A percentile compares a stretch with the other conserved stretches of the same genome.
Evolutionary conservation across 2,113 vertebrate genomes (phyloP).

Genomic region (Hoplias malabaricus): DNA sequence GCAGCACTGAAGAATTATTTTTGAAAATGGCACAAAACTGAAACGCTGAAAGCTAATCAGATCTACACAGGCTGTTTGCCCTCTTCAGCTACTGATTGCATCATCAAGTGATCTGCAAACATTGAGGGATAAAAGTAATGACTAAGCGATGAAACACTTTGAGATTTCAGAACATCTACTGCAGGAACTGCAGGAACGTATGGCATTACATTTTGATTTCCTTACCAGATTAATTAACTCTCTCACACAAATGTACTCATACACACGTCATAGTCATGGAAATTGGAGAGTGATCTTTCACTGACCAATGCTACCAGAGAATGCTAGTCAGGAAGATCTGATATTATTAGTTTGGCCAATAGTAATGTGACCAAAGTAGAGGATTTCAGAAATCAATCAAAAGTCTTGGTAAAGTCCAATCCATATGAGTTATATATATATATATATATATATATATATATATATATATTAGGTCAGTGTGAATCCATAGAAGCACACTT

Average conservation of each 20-base stretch:
- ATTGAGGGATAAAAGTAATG: neutral
- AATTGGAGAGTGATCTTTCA: no score
- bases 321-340: no score
- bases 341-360: no score
- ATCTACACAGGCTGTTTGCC: neutral
- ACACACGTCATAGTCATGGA: no score
- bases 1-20: no score
- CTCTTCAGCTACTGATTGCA: neutral
- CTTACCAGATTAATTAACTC: neutral
- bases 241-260: neutral
- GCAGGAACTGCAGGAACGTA: neutral
- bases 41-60: neutral
- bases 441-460: no score
- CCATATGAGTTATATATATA: no score
- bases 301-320: no score
- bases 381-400: no score
- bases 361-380: no score
- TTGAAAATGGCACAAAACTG: neutral
- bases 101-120: neutral
- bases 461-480: no score
- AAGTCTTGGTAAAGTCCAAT: no score
- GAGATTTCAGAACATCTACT: neutral
- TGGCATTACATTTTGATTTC: neutral
- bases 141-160: neutral
- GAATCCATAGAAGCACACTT: neutral